phyloP scores from a whole-genome alignment of 1,140 invertebrate genomes.

The Macrosteles quadrilineatus region DNA sequence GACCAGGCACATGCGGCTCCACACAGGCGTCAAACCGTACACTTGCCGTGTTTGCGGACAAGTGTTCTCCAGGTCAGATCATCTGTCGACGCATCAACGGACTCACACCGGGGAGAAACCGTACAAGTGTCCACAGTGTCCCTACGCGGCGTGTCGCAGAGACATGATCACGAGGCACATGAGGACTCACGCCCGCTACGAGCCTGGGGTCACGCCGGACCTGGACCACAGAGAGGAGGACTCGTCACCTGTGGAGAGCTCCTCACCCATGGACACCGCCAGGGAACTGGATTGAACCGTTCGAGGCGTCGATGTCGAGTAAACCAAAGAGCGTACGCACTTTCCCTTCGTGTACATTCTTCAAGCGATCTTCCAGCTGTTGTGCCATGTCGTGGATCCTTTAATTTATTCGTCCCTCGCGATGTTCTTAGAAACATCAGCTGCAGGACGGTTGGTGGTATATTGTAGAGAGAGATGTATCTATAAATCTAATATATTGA shows the following conservation, averaged over 20 bases:
- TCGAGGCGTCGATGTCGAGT: background rate
- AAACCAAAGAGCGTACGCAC: slow-evolving; percentile 15
- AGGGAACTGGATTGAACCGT: slow-evolving; percentile 9
- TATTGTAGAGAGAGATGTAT: background rate
- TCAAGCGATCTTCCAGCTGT: slow-evolving; percentile 12
- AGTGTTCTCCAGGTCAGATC: slow-evolving; percentile 94
- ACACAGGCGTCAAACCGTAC: slow-evolving; percentile 92
- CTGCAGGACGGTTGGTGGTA: slow-evolving; percentile 13
- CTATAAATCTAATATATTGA: background rate
- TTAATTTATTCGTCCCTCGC: background rate
- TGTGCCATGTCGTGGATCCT: background rate
- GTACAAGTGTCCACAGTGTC: slow-evolving; percentile 93
- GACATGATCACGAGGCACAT: slow-evolving; percentile 99
- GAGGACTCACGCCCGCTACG: slow-evolving; percentile 75
- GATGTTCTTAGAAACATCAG: background rate
- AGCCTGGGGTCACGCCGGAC: slow-evolving; percentile 45
- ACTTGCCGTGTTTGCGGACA: slow-evolving; percentile 89
- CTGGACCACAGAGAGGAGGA: too few species aligned
- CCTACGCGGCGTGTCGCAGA: slow-evolving; percentile 92
- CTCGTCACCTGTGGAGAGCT: background rate
- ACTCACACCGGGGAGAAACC: slow-evolving; percentile 98
- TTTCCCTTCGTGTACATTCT: slow-evolving; percentile 12
- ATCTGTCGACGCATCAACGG: slow-evolving; percentile 92
- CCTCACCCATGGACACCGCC: background rate
- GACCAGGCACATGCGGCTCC: slow-evolving; percentile 91